phyloP scores from a whole-genome alignment of 2,113 vertebrate species.

The Ifrita kowaldi region DNA sequence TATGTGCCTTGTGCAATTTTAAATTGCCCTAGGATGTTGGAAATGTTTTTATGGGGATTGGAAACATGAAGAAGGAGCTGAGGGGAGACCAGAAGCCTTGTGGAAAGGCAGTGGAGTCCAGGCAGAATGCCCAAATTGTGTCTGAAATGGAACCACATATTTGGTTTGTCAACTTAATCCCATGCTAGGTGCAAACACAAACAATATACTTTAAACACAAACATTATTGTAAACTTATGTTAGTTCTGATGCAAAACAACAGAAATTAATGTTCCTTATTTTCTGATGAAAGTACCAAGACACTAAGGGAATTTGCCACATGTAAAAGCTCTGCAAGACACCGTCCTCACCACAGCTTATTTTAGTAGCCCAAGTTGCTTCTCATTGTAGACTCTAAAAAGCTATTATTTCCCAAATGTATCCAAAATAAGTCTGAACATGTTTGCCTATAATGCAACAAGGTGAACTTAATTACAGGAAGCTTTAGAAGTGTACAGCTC shows the following conservation, averaged over 20 bases:
- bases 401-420: conserved; percentile 47
- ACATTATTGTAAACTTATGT: neutral
- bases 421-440: conserved; percentile 43
- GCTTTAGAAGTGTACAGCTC: conserved; percentile 7
- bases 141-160: neutral
- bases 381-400: neutral
- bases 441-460: conserved; percentile 42
- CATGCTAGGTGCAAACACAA: neutral
- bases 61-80: neutral
- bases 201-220: neutral
- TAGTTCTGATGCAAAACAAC: conserved; percentile 19
- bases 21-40: neutral
- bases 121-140: neutral
- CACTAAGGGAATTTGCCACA: neutral
- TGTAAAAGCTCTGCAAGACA: neutral
- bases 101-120: neutral
- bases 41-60: neutral
- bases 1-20: neutral
- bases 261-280: conserved; percentile 43
- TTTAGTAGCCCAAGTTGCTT: neutral
- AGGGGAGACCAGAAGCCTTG: neutral
- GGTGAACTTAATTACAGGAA: conserved; percentile 50
- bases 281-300: neutral
- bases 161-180: neutral
- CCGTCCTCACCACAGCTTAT: neutral